Evolutionary conservation across 2,888 invertebrate species (phyloP).

Genomic region (Mystacides longicornis): DNA sequence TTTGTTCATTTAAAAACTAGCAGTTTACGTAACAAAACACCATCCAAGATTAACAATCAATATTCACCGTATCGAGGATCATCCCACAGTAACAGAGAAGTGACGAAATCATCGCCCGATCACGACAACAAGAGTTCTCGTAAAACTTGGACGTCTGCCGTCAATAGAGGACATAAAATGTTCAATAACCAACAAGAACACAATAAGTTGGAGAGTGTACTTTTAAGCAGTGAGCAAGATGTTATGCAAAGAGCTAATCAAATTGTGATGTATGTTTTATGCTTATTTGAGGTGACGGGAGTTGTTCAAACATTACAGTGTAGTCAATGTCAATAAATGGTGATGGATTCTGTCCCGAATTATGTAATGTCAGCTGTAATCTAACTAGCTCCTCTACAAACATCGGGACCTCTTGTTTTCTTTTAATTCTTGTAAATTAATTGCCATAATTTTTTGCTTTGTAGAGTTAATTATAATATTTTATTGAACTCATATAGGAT

Average conservation of each 20-base stretch:
- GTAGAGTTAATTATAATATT: too few species aligned
- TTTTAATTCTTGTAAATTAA: too few species aligned
- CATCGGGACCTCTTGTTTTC: too few species aligned
- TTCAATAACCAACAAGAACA: slow-evolving; percentile 41
- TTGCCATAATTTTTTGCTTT: too few species aligned
- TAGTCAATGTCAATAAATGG: not conserved
- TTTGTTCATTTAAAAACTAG: too few species aligned
- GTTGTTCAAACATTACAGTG: too few species aligned
- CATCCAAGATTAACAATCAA: slow-evolving; percentile 19
- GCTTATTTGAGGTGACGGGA: slow-evolving; percentile 17
- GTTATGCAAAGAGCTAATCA: slow-evolving; percentile 81
- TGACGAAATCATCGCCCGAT: slow-evolving; percentile 8
- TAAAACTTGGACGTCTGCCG: slow-evolving; percentile 33
- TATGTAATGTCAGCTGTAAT: too few species aligned
- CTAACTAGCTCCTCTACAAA: too few species aligned
- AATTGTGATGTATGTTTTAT: slow-evolving; percentile 72
- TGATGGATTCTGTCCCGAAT: too few species aligned
- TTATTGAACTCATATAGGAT: too few species aligned
- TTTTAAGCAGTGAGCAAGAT: slow-evolving; percentile 66
- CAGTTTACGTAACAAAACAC: not conserved
- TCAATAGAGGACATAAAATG: slow-evolving; percentile 32
- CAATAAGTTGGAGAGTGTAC: slow-evolving; percentile 49
- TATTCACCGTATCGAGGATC: slow-evolving; percentile 18
- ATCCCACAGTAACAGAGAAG: slow-evolving; percentile 13
- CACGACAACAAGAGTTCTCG: slow-evolving; percentile 32